phyloP scores from a whole-genome alignment of 2,888 invertebrate genomes.

The Sminthurides aquaticus region DNA sequence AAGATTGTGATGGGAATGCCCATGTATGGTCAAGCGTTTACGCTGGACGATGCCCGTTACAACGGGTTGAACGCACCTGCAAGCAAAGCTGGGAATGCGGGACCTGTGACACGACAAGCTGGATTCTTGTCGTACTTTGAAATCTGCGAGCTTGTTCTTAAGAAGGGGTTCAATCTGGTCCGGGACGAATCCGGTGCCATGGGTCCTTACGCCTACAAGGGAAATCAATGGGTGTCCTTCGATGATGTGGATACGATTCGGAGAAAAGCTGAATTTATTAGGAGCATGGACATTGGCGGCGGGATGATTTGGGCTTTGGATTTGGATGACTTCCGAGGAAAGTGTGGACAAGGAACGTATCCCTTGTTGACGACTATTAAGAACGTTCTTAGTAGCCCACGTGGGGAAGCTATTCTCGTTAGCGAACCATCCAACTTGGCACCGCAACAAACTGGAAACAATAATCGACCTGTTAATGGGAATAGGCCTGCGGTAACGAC shows the following conservation, averaged over 20 bases:
- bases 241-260: constrained; percentile 74
- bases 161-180: constrained; percentile 70
- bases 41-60: constrained; percentile 55
- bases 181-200: constrained; percentile 68
- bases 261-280: constrained; percentile 52
- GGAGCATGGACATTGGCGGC: constrained; percentile 61
- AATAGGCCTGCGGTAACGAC: constrained; percentile 2
- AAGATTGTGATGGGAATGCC: constrained; percentile 81
- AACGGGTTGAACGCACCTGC: constrained; percentile 68
- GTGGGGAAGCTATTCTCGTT: background rate
- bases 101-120: constrained; percentile 75
- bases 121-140: constrained; percentile 85
- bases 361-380: constrained; percentile 72
- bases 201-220: constrained; percentile 81
- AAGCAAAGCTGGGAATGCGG: constrained; percentile 68
- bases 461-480: constrained; percentile 13
- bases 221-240: constrained; percentile 84
- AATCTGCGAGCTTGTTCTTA: constrained; percentile 73
- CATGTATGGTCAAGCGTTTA: constrained; percentile 78
- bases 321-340: constrained; percentile 69
- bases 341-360: constrained; percentile 71
- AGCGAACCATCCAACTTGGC: background rate
- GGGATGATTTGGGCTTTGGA: constrained; percentile 89
- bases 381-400: constrained; percentile 53
- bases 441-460: constrained; percentile 6